Percentiles rank a stretch among this genome's conserved stretches.
Evolutionary conservation across 2,113 vertebrate genomes (phyloP).

Genomic region (Pseudorectes ferrugineus): DNA sequence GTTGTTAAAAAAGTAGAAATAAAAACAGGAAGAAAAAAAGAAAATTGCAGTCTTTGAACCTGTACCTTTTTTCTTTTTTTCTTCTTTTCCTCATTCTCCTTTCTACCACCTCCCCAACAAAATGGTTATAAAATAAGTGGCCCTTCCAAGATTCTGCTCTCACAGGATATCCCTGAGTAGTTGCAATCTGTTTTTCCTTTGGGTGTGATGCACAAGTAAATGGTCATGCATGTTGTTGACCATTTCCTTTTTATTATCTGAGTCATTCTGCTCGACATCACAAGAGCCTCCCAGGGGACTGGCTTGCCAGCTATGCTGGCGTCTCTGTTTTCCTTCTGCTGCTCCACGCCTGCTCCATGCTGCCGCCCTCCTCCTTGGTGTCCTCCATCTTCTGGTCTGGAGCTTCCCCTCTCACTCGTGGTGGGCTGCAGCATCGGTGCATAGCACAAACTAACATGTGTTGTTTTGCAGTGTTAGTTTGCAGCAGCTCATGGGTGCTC

Average conservation of each 20-base stretch:
- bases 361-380: rapidly evolving
- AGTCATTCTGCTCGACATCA: not conserved
- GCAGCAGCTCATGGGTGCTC: not conserved
- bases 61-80: too few relatives aligned
- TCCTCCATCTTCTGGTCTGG: not conserved
- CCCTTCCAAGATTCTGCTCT: not conserved
- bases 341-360: not conserved
- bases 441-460: too few relatives aligned
- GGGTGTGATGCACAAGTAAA: not conserved
- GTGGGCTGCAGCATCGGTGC: not conserved
- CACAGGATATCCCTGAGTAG: not conserved
- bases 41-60: not conserved
- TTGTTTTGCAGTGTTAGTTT: not conserved
- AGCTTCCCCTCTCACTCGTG: not conserved
- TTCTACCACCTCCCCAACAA: not conserved
- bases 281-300: not conserved
- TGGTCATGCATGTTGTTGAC: not conserved
- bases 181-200: constrained; percentile 5
- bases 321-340: not conserved
- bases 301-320: not conserved
- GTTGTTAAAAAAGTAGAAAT: not conserved
- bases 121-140: not conserved
- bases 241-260: not conserved
- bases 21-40: not conserved
- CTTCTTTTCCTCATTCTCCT: not conserved